Evolutionary conservation across 2,888 invertebrate genomes (phyloP), one percentile per base, ranked within the genome.

Genomic region (Pollenia amentaria): DNA sequence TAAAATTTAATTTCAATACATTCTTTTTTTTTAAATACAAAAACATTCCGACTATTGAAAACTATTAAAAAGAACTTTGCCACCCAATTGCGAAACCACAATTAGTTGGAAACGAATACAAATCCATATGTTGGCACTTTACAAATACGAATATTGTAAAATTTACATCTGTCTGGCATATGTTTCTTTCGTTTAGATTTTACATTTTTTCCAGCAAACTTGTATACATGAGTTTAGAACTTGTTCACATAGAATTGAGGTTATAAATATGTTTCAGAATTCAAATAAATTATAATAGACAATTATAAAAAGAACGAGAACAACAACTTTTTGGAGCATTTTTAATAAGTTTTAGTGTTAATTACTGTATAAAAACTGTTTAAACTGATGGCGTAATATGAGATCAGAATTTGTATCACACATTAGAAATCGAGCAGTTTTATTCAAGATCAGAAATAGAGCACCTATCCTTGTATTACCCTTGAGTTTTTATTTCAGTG

Each of bases 111-210:
- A 70, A 16, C 8, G 55, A 64, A 42, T 44, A 46, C 4, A 42
- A 73, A 38, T 67, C 46, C 57, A 77, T 77, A 55, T 77, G 67
- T 55, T 77, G 55, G 57, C 67, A 38, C 48, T 70, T 62, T 72
- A 70, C 51, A 77, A 44, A 65, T 38, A 18, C 6, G 3, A 53
- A 53, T 40, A 75, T 21, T 16, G 60, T 64, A 53, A 44, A 21
- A 44, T 65, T 76, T 76, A 85, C 85, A 85, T 85, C 85, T 85
- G 85, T 80, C 57, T 14, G 40, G 76, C 85, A 85, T 76, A 80
- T 85, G 85, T 72, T 84, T 62, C 21, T 16, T 40, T 21, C n/a
- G 14, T 76, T 65, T 60, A 42, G 75, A 55, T 51, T 38, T 48
- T 29, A 53, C 16, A 53, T 53, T 53, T 21, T 40, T 70, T 44